Evolutionary conservation across 2,113 vertebrate species (phyloP).

Genomic region (Casuarius casuarius): DNA sequence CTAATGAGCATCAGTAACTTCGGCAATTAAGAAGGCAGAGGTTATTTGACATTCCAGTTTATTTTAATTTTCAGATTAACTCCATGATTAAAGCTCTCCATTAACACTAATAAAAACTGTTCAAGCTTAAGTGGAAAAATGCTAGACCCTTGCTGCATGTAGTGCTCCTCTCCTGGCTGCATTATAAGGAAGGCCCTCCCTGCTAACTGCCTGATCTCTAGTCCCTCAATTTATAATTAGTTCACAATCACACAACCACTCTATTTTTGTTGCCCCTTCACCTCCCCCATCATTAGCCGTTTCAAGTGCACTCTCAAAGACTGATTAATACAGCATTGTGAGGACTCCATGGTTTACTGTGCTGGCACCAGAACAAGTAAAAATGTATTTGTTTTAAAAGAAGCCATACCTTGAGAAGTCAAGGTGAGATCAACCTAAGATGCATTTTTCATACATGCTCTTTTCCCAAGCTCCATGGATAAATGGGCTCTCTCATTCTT

Average conservation of each 20-base stretch:
- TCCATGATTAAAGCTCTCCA: slow-evolving; percentile 33
- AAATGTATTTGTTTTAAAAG: neutral
- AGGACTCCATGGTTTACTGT: neutral
- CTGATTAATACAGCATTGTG: fast-evolving
- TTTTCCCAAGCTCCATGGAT: neutral
- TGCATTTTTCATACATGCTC: neutral
- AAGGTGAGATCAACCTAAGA: neutral
- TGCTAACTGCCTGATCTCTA: neutral
- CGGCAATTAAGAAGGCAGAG: neutral
- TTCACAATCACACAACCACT: neutral
- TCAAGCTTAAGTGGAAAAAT: neutral
- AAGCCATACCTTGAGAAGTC: neutral
- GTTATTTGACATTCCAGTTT: neutral
- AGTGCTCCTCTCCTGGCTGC: neutral
- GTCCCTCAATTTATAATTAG: neutral
- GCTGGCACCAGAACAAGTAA: neutral
- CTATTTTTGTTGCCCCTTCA: neutral
- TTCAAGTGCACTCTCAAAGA: neutral
- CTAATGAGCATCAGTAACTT: slow-evolving; percentile 24
- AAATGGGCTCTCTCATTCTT: neutral
- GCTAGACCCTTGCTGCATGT: neutral
- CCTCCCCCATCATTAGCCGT: neutral
- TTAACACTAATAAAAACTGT: slow-evolving; percentile 9
- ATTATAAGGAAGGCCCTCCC: neutral
- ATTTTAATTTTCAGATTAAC: slow-evolving; percentile 43